Evolutionary conservation across 30 jellyfish, hydroid and myxozoan genomes (phyloP), one percentile per base, ranked within the genome.

Genomic region (Chrysaora quinquecirrha): DNA sequence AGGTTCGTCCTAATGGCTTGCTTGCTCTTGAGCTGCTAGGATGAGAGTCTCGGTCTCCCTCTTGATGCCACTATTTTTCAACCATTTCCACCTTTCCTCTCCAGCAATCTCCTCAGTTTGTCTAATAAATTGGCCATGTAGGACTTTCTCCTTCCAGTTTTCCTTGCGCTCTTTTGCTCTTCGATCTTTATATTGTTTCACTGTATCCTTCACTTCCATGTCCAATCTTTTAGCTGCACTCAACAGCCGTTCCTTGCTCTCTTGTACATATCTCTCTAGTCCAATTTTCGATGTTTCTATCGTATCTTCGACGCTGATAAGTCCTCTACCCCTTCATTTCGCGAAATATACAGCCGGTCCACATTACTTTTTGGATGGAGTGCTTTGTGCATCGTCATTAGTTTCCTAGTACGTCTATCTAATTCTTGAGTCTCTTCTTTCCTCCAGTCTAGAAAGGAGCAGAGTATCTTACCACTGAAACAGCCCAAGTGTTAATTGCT

Each of bases 21-120:
- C 80, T 30, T 68, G 63, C 28, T 68, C 80, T 4, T 71, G 71
- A 22, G 84, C 84, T 34, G 84, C 84, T 34, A 38, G 47, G 9
- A 71, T 38, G 46, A 62, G 38, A 12, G 71, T 18, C 70, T 71
- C 71, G 22, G 84, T 71, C 47, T 34, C 71, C 46, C 12, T 47
- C 71, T 71, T 71, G 27, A 71, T 34, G 27, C 84, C 71, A 29
- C 71, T 34, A 71, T 34, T 2, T 34, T 21, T 9, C 46, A 43
- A 16, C 58, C 58, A 43, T 9, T 43, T 43, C 58, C 58, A 43
- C 12, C 12, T 43, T 9, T 6, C 12, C 27, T 38, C 35, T 28
- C 19, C 23, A 47, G 16, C 71, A 70, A 34, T 71, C 23, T 22
- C 22, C 1, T 38, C 84, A 7, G 38, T 71, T 34, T 4, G 22